Conservation (phyloP, 2,113 vertebrate genomes). For the Cephalopholis sonnerati region DNA sequence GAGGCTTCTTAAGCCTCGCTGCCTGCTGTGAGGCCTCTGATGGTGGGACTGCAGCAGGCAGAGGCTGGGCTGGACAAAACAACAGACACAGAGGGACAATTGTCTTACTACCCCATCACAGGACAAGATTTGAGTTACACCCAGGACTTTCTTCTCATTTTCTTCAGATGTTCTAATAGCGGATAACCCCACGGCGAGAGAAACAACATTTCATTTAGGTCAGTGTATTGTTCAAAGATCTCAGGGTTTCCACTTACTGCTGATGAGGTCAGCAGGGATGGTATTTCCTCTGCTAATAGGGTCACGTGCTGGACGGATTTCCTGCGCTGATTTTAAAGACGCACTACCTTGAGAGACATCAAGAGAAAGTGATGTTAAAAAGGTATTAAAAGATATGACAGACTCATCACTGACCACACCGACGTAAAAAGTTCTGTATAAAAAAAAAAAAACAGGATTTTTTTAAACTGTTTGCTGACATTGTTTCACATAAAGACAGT, state of each 20-base stretch:
- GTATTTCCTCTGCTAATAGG: slow-evolving; percentile 60
- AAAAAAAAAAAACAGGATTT: neutral
- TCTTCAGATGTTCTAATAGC: neutral
- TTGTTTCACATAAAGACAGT: neutral
- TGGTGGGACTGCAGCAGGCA: slow-evolving; percentile 4
- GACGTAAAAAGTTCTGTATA: neutral
- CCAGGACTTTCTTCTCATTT: neutral
- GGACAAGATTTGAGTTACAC: neutral
- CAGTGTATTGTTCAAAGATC: slow-evolving; percentile 18
- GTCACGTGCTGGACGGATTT: slow-evolving; percentile 49
- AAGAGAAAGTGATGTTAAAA: slow-evolving; percentile 13
- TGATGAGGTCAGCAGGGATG: slow-evolving; percentile 59
- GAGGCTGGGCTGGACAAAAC: slow-evolving; percentile 64
- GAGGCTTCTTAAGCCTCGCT: neutral
- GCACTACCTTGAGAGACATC: slow-evolving; percentile 44
- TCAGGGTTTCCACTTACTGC: slow-evolving; percentile 67
- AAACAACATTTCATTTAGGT: neutral
- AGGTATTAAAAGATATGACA: neutral
- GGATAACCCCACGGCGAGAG: neutral
- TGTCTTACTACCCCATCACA: neutral
- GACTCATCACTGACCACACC: neutral
- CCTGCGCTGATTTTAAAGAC: slow-evolving; percentile 44
- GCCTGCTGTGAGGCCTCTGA: slow-evolving; percentile 11
- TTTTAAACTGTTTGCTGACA: neutral
- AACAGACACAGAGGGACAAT: neutral